Conservation (phyloP, 2,113 vertebrate genomes). For the Aegithalos caudatus region DNA sequence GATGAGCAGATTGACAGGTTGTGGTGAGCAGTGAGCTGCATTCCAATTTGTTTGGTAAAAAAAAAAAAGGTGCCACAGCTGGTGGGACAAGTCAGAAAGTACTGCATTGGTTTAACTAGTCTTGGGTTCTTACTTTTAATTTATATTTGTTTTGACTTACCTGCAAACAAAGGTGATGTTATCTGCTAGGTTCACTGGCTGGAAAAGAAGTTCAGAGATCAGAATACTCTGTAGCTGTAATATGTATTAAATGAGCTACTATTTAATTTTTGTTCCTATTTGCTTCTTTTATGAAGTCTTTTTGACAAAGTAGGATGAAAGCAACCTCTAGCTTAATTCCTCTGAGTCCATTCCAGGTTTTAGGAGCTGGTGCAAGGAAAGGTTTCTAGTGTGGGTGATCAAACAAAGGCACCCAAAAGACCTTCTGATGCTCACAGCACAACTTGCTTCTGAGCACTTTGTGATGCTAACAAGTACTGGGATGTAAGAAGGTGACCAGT, state of each 20-base stretch:
- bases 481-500: not conserved
- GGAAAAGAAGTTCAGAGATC: not conserved
- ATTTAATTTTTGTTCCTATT: constrained; percentile 3
- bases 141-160: not conserved
- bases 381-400: not conserved
- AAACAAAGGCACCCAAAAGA: not conserved
- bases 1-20: not conserved
- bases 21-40: not conserved
- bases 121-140: not conserved
- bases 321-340: constrained; percentile 46
- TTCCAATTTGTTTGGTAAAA: not conserved
- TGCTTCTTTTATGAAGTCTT: constrained; percentile 4
- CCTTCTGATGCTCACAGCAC: not conserved
- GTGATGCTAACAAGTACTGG: not conserved
- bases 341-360: constrained; percentile 29
- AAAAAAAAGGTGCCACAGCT: not conserved
- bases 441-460: not conserved
- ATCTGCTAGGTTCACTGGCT: not conserved
- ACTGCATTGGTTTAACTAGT: not conserved
- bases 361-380: constrained; percentile 25
- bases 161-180: not conserved
- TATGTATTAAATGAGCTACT: not conserved
- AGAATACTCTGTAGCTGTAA: constrained; percentile 21
- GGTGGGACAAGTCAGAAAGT: not conserved
- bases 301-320: constrained; percentile 27